Conservation (phyloP, 2,888 invertebrate species). For the Agrotis clavis region DNA sequence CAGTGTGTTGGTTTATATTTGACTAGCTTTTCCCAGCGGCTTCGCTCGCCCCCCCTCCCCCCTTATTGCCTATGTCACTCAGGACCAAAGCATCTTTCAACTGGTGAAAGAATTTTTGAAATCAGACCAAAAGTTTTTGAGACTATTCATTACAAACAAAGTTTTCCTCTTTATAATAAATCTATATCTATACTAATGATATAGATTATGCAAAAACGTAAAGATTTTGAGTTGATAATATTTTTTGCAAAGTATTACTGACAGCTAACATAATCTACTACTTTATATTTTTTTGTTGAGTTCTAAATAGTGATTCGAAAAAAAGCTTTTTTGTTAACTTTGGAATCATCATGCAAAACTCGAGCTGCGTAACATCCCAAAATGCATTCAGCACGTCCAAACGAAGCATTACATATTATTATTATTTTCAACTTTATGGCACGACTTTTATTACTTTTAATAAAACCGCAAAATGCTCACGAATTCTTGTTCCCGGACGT, state of each 20-base stretch:
- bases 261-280: background rate
- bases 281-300: background rate
- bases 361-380: conserved; percentile 1
- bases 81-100: no score
- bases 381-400: conserved; percentile 15
- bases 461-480: conserved; percentile 51
- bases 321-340: background rate
- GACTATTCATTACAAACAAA: no score
- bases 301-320: background rate
- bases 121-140: no score
- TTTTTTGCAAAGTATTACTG: background rate
- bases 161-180: no score
- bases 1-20: background rate
- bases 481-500: conserved; percentile 47
- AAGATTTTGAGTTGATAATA: background rate
- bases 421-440: conserved; percentile 35
- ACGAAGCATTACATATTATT: conserved; percentile 26
- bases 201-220: background rate
- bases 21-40: no score
- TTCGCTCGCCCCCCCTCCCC: no score
- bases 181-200: no score
- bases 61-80: no score
- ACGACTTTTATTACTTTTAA: conserved; percentile 49
- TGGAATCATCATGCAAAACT: background rate
- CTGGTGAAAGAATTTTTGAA: no score